Conservation (phyloP, 2,797 vertebrate species). For the Argyrosomus regius region DNA sequence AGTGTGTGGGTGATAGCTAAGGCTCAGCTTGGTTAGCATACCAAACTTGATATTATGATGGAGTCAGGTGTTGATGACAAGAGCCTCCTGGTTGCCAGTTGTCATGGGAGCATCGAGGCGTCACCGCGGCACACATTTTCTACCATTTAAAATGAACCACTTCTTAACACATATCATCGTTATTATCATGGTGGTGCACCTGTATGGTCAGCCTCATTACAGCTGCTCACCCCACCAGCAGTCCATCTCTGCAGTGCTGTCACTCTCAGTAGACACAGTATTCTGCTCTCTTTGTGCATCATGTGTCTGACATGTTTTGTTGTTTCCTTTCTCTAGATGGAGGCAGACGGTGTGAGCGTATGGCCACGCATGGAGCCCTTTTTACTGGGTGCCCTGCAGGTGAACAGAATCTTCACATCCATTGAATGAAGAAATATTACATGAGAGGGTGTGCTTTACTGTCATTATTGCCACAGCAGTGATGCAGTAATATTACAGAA, state of each 20-base stretch:
- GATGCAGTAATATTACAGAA: too few species aligned
- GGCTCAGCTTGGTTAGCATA: neutral
- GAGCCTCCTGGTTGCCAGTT: slow-evolving; percentile 29
- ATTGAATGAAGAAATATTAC: too few species aligned
- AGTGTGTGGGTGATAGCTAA: neutral
- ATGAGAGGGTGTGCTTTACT: too few species aligned
- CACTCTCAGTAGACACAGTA: too few species aligned
- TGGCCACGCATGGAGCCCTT: slow-evolving; percentile 96
- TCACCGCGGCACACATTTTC: neutral
- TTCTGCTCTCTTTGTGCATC: neutral
- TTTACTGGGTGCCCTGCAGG: slow-evolving; percentile 90
- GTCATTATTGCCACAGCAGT: too few species aligned
- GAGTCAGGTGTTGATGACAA: slow-evolving; percentile 32
- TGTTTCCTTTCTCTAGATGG: slow-evolving; percentile 79
- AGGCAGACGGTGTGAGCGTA: slow-evolving; percentile 82
- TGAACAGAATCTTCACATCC: slow-evolving; percentile 2
- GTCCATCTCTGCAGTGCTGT: neutral
- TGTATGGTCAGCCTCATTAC: fast-evolving
- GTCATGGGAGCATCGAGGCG: slow-evolving; percentile 41
- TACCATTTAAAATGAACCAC: neutral
- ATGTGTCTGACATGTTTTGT: neutral
- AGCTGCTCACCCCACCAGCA: neutral
- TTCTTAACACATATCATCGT: neutral
- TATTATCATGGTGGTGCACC: neutral
- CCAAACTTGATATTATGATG: neutral